Base-by-base conservation (phyloP, 2,113 vertebrate species). In the Falcunculus frontatus region DNA sequence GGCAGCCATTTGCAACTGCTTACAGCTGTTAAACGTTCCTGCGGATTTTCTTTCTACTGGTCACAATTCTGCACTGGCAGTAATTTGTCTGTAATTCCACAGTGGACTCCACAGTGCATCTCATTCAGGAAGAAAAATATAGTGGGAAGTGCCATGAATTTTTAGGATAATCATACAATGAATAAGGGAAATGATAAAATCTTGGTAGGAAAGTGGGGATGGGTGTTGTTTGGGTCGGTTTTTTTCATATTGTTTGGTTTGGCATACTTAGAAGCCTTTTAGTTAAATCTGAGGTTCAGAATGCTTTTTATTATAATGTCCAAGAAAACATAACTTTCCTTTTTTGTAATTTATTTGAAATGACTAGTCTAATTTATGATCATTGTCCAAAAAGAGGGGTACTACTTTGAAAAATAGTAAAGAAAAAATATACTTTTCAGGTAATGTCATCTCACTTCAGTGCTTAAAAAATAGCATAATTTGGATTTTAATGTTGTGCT, bases 21-120 rank as follows among this genome's bases (percentile, higher is more conserved):
- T 86, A 77, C 90, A 95, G 90, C 95, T 97, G 95, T 63, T 78
- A 69, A 37, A 60, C 74, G 47, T 78, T 94, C 44, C 68, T 72
- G 56, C 83, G 76, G 68, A 62, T 88, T 86, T 95, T 86, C 42
- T 88, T 89, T 88, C 25, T 73, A 20, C 30, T 85, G 70, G 62
- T 88, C 62, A 79, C n/a, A 29, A 19, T 82, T 68, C 55, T 55
- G 7, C 82, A 55, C 68, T 92, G 79, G 52, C 52, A 69, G 41
- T 35, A 68, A 74, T 90, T 85, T 79, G 9, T 56, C 47, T 89
- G 25, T 62, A 32, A 44, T 77, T 91, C 55, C 16, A 32, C 3
- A 1, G 9, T 49, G 49, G 11, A 10, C 52, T 63, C 50, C 23
- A 22, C 49, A 68, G 44, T 4, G 2, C 32, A 47, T 60, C 42